Percentiles rank a stretch among this genome's conserved stretches.
Conservation (phyloP, 2,113 vertebrate genomes). For the Osmerus eperlanus region DNA sequence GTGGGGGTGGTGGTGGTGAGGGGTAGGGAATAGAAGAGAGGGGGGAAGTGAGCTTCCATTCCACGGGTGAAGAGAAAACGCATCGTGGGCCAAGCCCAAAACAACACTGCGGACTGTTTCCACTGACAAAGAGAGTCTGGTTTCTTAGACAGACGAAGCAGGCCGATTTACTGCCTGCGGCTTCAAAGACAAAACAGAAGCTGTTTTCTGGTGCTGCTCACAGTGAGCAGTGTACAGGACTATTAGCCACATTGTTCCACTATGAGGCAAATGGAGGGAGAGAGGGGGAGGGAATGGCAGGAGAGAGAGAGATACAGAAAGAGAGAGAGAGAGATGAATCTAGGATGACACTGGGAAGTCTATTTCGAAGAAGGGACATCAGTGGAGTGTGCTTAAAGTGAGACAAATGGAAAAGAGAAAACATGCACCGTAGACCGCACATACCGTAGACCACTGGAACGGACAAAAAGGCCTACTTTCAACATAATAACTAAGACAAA, state of each 20-base stretch:
- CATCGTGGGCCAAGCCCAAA: conserved; percentile 57
- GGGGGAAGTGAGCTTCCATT: conserved; percentile 21
- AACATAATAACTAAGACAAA: too few species aligned
- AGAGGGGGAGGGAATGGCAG: conserved; percentile 21
- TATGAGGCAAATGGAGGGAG: conserved; percentile 7
- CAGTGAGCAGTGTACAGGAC: conserved; percentile 42
- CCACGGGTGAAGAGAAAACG: conserved; percentile 47
- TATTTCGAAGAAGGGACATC: too few species aligned
- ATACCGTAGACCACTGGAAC: too few species aligned
- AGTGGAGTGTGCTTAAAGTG: too few species aligned
- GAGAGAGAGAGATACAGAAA: conserved; percentile 1
- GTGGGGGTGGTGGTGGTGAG: conserved; percentile 8
- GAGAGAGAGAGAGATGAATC: not conserved
- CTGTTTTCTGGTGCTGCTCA: conserved; percentile 46
- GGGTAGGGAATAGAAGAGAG: conserved; percentile 16
- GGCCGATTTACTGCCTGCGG: conserved; percentile 62
- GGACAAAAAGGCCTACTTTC: too few species aligned
- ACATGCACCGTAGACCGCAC: too few species aligned
- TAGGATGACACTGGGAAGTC: not conserved
- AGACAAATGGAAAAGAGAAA: too few species aligned
- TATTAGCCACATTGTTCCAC: conserved; percentile 47
- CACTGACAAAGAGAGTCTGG: conserved; percentile 68
- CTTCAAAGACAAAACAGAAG: conserved; percentile 67
- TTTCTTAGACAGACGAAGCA: conserved; percentile 58
- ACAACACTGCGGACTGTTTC: conserved; percentile 67